Base-by-base conservation (phyloP, 1,140 invertebrate species). In the Octopus sinensis region DNA sequence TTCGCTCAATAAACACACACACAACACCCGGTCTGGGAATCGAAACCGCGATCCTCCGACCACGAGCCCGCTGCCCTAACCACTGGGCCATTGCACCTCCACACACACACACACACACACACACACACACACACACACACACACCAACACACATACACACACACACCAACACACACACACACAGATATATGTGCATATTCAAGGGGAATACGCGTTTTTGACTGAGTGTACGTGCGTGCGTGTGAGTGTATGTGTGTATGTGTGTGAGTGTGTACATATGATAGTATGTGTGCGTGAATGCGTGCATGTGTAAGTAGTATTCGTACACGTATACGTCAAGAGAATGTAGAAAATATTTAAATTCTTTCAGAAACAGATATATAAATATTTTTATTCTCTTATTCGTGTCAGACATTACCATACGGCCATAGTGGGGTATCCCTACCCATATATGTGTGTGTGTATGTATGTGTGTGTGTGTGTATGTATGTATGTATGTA, bases 81-180 rank as follows among this genome's bases (percentile, higher is more conserved):
- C n/a, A n/a, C 54, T 79, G 17, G 12, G 17, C n/a, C 30, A 17
- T 4, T 79, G 53, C 54, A 43, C 6, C 17, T 62, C 7, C 56
- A 62, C 56, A 62, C 56, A 62, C 56, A 62, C 56, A 62, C 56
- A 62, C 56, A 62, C 56, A 62, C 56, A 62, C 56, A 62, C 56
- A 62, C 17, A 62, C 56, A 62, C 56, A 62, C 56, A 62, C 56
- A 62, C 56, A 62, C 56, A 62, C 56, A 62, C 56, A 62, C 56
- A 62, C 56, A 62, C 56, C 6, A 6, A 62, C 56, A 62, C 56
- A 62, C 56, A 62, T 17, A 62, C 56, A 62, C 56, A 62, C 56
- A 62, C 56, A 62, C 56, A 62, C 56, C 6, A 6, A 62, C 56
- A 62, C 56, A 62, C 56, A 62, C 17, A 62, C 17, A 62, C 17